phyloP scores from a whole-genome alignment of 2,888 invertebrate species.

The Lithophane ornitopus region DNA sequence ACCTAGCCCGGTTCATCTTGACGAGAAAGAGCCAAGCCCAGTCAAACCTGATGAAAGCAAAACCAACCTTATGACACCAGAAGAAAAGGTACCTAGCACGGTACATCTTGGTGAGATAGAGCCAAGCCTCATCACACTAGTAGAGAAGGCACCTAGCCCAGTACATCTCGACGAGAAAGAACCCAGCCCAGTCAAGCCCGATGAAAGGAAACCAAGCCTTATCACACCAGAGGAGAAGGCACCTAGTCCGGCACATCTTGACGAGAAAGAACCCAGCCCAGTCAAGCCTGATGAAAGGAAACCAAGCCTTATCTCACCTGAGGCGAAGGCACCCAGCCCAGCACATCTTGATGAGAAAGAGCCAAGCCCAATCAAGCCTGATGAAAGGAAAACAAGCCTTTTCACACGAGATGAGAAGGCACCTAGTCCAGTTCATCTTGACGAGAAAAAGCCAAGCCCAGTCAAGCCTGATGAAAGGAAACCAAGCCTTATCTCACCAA shows the following conservation, averaged over 20 bases:
- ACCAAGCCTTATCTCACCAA: not conserved
- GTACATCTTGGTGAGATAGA: slow-evolving; percentile 1
- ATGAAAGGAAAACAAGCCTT: not conserved
- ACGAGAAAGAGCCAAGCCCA: not conserved
- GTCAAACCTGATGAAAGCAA: not conserved
- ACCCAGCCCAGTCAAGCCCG: not conserved
- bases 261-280: slow-evolving; percentile 18
- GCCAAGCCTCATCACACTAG: not conserved
- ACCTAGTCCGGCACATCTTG: slow-evolving; percentile 18
- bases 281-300: not conserved
- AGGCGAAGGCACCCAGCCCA: too few species aligned
- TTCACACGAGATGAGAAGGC: fast-evolving
- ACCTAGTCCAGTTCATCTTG: not conserved
- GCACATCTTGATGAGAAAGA: not conserved
- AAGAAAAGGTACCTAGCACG: slow-evolving; percentile 31
- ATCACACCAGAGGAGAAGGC: slow-evolving; percentile 2
- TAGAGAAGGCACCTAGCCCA: slow-evolving; percentile 28
- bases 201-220: not conserved
- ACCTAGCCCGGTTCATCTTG: slow-evolving; percentile 25
- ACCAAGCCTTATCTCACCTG: too few species aligned
- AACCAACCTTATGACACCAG: not conserved
- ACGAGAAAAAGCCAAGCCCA: not conserved
- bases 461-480: not conserved
- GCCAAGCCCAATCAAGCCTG: not conserved
- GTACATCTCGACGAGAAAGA: not conserved